These are phyloP conservation scores for Protonibea diacanthus DNA, from an alignment of 2,797 vertebrate species.

Conservation along the genomic window DNA sequence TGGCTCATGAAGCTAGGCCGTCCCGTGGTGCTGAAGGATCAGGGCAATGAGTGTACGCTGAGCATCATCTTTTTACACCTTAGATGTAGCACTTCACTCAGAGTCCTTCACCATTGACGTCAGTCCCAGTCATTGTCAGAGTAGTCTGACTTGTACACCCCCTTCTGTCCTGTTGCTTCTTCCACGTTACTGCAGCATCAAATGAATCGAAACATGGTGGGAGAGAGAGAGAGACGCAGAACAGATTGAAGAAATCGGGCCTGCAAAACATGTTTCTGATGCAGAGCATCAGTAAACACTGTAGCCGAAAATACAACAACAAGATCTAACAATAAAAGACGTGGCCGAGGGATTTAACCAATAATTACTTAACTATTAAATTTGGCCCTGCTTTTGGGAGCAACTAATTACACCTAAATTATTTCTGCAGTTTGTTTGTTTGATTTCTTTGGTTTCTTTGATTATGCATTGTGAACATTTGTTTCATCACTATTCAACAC, in stretches of 20 bases:
- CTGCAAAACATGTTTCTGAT: background rate
- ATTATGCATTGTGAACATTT: background rate
- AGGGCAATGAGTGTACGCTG: constrained; percentile 39
- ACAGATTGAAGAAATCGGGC: constrained; percentile 21
- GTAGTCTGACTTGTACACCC: constrained; percentile 64
- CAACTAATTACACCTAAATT: too few species aligned
- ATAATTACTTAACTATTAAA: background rate
- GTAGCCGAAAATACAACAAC: background rate
- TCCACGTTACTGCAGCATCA: constrained; percentile 56
- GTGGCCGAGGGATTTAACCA: background rate
- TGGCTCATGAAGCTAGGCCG: background rate
- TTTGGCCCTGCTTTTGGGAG: background rate
- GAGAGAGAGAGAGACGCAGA: constrained; percentile 28
- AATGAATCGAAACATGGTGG: constrained; percentile 45
- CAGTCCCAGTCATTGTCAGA: constrained; percentile 81
- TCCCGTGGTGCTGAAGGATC: constrained; percentile 24
- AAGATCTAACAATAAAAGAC: too few species aligned
- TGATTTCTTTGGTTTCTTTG: background rate
- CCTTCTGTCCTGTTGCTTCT: constrained; percentile 53
- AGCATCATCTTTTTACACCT: constrained; percentile 59
- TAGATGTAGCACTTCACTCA: constrained; percentile 65
- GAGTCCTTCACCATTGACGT: constrained; percentile 76
- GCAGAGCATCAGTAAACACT: background rate
- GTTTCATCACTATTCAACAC: background rate
- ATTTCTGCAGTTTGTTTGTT: background rate